Evolutionary conservation across 2,113 vertebrate species (phyloP), one percentile per base, ranked within the genome.

Genomic region (Ramphastos sulfuratus): DNA sequence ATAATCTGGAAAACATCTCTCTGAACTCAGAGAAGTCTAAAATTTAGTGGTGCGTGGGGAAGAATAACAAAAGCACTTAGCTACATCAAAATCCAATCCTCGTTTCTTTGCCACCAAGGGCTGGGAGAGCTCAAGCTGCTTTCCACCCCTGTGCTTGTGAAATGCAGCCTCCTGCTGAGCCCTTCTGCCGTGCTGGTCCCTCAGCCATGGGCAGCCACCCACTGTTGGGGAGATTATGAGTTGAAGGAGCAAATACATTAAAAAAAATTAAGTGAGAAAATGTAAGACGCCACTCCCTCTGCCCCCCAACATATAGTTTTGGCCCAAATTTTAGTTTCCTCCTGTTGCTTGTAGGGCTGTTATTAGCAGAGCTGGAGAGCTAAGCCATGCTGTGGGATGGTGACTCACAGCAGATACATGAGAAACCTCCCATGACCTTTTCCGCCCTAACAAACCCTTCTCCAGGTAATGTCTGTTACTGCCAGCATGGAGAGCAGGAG

Each of bases 401-500:
- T 2, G 9, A 37, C 15, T 90, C 64, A 42, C n/a, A 76, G 52
- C 55, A 80, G 80, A 73, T 66, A 52, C 10, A 64, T 39, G 61
- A 54, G 83, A 58, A 28, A 7, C 2, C 48, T 71, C 54, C 44
- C 37, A n/a, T 6, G 16, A 44, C 44, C 13, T 87, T 69, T 87
- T 58, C 31, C 85, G 59, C 23, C 89, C 69, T 52, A 42, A 46
- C 78, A 52, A 6, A 4, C 0, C 14, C 31, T 75, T 35, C 44
- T 74, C 35, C 46, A 46, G 89, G 52, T 63, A 76, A 76, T 0
- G 4, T 71, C 60, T 77, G 64, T 33, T 37, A 8, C 39, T 0
- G 0, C 24, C 3, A 5, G 46, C 67, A 80, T 0, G 0, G 52
- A 50, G 33, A 52, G 35, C 46, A 64, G 88, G n/a, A 65, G 35